Evolutionary conservation across 2,113 vertebrate genomes (phyloP).

Genomic region (Lipophrys pholis): DNA sequence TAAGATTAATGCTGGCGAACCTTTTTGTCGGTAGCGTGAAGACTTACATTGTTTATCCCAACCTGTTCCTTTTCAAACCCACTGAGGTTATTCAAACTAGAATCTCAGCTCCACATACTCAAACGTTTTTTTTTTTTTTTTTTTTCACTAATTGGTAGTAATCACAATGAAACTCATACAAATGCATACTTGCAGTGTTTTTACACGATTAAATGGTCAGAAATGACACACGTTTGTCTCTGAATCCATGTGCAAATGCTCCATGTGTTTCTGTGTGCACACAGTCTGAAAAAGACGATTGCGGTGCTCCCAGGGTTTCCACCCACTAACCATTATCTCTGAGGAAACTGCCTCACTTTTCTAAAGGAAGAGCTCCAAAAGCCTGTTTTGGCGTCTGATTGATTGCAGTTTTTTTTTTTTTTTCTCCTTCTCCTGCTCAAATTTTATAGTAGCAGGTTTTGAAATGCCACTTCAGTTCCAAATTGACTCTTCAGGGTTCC

Average conservation of each 20-base stretch:
- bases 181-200: no score
- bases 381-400: slow-evolving; percentile 52
- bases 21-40: no score
- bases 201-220: no score
- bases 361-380: slow-evolving; percentile 36
- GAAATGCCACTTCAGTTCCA: slow-evolving; percentile 72
- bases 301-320: slow-evolving; percentile 37
- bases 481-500: slow-evolving; percentile 74
- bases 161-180: no score
- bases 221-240: not conserved
- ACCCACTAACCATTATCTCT: slow-evolving; percentile 41
- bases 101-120: no score
- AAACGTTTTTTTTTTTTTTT: no score
- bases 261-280: slow-evolving; percentile 2
- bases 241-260: slow-evolving; percentile 33
- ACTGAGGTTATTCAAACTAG: no score
- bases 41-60: no score
- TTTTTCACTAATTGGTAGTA: no score
- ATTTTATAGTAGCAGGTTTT: slow-evolving; percentile 65
- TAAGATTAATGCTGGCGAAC: no score
- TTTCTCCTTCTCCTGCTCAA: not conserved
- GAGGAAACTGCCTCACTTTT: slow-evolving; percentile 44
- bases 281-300: slow-evolving; percentile 13
- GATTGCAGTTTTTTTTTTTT: slow-evolving; percentile 23
- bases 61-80: no score